These are phyloP conservation scores for Poeciliopsis prolifica DNA, from an alignment of 2,113 vertebrate species.

Conservation along the genomic window DNA sequence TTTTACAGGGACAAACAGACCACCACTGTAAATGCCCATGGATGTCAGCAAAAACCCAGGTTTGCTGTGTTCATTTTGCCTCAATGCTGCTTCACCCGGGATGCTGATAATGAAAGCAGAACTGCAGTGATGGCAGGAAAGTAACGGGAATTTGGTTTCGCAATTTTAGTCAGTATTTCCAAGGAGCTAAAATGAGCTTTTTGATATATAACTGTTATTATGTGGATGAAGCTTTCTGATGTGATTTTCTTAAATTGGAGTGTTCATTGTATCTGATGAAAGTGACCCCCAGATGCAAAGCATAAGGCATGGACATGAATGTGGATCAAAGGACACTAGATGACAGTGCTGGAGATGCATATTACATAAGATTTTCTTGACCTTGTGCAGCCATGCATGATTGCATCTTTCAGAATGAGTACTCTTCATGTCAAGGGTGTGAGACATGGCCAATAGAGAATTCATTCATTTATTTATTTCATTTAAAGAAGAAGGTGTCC, in stretches of 20 bases:
- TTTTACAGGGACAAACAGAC: slow-evolving; percentile 67
- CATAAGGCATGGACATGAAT: slow-evolving; percentile 33
- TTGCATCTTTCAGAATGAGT: slow-evolving; percentile 37
- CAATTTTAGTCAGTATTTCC: slow-evolving; percentile 20
- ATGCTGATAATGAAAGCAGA: slow-evolving; percentile 37
- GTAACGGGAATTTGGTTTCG: slow-evolving; percentile 33
- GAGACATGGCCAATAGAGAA: not conserved
- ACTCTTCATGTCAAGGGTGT: slow-evolving; percentile 14
- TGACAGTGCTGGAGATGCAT: slow-evolving; percentile 29
- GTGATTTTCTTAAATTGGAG: not conserved
- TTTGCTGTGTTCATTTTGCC: slow-evolving; percentile 35
- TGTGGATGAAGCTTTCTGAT: not conserved
- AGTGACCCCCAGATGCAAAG: slow-evolving; percentile 36
- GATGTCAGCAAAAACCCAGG: slow-evolving; percentile 40
- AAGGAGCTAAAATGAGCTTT: not conserved
- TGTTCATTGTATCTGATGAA: slow-evolving; percentile 25
- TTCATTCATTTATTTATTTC: too few species aligned
- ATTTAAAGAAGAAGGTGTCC: not conserved
- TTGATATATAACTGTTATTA: not conserved
- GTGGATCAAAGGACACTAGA: slow-evolving; percentile 40
- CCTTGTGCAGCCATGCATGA: slow-evolving; percentile 42
- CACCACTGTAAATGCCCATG: slow-evolving; percentile 41
- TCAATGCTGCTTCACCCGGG: slow-evolving; percentile 45
- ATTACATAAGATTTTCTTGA: slow-evolving; percentile 49
- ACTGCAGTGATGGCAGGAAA: slow-evolving; percentile 6